Evolutionary conservation across 2,113 vertebrate genomes (phyloP).

Genomic region (Actinemys pallida): DNA sequence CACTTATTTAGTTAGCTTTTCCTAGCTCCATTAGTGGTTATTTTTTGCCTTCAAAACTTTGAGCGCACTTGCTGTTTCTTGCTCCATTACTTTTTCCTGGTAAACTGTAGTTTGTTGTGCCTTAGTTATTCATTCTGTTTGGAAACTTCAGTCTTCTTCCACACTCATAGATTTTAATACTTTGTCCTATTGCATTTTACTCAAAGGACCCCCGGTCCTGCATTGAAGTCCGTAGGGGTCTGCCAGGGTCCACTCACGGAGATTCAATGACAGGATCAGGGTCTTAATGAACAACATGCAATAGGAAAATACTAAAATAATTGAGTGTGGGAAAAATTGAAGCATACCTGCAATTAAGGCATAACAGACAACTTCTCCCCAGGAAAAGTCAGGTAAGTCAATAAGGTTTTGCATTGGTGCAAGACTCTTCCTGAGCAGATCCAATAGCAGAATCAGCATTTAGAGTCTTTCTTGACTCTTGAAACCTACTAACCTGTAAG

Average conservation of each 20-base stretch:
- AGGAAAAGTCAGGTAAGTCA: background rate
- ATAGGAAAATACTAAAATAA: background rate
- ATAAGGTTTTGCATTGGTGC: background rate
- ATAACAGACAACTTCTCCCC: background rate
- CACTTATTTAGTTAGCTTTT: background rate
- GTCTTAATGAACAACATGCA: background rate
- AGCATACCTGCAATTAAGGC: background rate
- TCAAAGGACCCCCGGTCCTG: background rate
- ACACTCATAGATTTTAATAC: background rate
- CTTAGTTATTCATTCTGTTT: background rate
- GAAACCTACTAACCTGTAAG: background rate
- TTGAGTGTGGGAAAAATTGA: background rate
- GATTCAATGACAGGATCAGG: background rate
- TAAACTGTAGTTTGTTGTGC: background rate
- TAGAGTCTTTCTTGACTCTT: background rate
- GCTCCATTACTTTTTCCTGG: background rate
- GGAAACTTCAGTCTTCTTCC: background rate
- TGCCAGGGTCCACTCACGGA: background rate
- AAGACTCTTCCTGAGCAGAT: background rate
- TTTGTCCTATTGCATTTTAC: background rate
- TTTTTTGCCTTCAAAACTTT: constrained; percentile 13
- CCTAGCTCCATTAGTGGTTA: background rate
- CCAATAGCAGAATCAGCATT: background rate
- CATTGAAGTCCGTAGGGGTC: background rate
- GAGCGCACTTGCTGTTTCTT: background rate